Percentiles rank a stretch among this genome's conserved stretches.
Evolutionary conservation across 2,797 vertebrate species (phyloP).

Genomic region (Paguma larvata): DNA sequence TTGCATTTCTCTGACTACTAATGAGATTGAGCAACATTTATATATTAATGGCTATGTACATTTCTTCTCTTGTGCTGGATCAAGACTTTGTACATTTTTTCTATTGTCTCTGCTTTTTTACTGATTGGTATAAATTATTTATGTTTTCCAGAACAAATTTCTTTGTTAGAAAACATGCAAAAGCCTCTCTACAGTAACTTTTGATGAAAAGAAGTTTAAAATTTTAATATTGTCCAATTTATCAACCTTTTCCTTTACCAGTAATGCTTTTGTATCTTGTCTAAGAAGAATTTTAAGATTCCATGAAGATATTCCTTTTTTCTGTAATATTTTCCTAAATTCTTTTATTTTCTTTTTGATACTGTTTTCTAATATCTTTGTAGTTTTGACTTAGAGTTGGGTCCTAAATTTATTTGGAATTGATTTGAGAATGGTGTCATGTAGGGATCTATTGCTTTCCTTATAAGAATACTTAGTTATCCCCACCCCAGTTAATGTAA

Average conservation of each 20-base stretch:
- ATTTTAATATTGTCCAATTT: too few species aligned
- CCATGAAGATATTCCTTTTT: neutral
- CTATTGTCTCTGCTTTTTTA: neutral
- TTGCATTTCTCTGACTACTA: neutral
- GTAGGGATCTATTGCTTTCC: neutral
- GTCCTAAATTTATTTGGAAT: neutral
- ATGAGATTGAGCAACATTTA: neutral
- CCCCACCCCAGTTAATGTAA: too few species aligned
- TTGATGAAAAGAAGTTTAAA: neutral
- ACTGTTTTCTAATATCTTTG: neutral
- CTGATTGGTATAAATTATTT: neutral
- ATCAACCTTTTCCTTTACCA: neutral
- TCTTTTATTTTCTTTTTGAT: neutral
- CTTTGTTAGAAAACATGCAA: neutral
- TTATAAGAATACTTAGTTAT: neutral
- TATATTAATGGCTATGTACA: neutral
- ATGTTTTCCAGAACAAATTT: neutral
- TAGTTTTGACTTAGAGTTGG: neutral
- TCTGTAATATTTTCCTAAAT: neutral
- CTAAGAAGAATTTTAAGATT: neutral
- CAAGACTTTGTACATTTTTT: neutral
- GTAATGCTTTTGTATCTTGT: neutral
- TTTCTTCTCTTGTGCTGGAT: neutral
- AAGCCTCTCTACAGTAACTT: neutral
- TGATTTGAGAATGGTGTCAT: neutral